Base-by-base conservation (phyloP, 2,797 vertebrate species). In the Telmatherina bonti region DNA sequence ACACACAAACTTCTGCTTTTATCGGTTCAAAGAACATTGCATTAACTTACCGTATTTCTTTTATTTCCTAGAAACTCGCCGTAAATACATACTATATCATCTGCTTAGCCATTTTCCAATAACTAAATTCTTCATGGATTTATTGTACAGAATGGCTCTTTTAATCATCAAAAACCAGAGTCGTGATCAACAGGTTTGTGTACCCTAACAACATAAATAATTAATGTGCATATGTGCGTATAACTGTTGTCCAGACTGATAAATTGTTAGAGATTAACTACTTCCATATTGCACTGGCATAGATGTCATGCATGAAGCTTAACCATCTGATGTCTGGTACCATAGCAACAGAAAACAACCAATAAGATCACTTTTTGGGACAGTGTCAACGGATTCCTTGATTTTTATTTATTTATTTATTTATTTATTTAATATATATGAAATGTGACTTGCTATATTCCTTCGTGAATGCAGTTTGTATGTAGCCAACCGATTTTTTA, bases 311-410 rank as follows among this genome's bases (percentile, higher is more conserved):
- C 38, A 41, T 41, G 41, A 43, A 43, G 82, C 78, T 80, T 88
- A 82, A 87, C 88, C 91, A 91, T 92, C 89, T 43, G 71, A 84
- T 84, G 91, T 93, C 90, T 94, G 91, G 85, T 90, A 77, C 93
- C 93, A 94, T 94, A 91, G 93, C 93, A 94, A 94, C 93, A 94
- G 78, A 57, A 85, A 84, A 51, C 88, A 90, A 77, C 93, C 93
- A 94, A 93, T 93, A 61, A 88, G 84, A 55, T 20, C 79, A 35
- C 60, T 81, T 75, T 49, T 70, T 62, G 29, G 82, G 68, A 74
- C 76, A 26, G 61, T 75, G 82, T 88, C 87, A 88, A 67, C 49
- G 73, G 72, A 52, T 76, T 45, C 53, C 58, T 31, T 75, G 38
- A 27, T 61, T 52, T n/a, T n/a, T n/a, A n/a, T n/a, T n/a, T n/a